These are phyloP conservation scores for Syngnathus acus DNA, from an alignment of 2,797 vertebrate genomes.

Conservation along the genomic window DNA sequence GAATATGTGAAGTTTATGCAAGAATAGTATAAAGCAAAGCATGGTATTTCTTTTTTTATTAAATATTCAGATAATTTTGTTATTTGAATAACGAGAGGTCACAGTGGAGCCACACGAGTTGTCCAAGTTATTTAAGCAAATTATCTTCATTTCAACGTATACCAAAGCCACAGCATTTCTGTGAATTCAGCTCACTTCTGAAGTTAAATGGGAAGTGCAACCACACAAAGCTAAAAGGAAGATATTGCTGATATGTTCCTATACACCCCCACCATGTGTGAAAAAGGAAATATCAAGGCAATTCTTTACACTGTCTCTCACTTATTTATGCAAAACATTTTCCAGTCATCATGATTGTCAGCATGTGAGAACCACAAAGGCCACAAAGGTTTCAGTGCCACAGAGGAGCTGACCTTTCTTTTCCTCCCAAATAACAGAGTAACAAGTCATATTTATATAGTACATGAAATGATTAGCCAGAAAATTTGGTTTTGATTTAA, in stretches of 20 bases:
- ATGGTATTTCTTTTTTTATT: no score
- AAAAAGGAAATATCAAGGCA: neutral
- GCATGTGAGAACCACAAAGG: neutral
- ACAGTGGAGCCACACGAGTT: neutral
- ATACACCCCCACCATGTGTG: neutral
- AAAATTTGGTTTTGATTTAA: no score
- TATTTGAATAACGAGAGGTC: neutral
- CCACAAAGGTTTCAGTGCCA: neutral
- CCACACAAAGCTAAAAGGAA: neutral
- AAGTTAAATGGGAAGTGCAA: slow-evolving; percentile 5
- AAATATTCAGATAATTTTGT: neutral
- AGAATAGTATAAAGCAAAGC: no score
- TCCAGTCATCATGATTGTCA: neutral
- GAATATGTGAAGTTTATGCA: no score
- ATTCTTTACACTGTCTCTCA: neutral
- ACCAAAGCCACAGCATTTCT: neutral
- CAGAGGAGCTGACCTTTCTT: neutral
- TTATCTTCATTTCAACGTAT: neutral
- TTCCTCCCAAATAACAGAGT: neutral
- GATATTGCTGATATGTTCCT: slow-evolving; percentile 3
- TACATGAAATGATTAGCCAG: neutral
- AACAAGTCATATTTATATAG: neutral
- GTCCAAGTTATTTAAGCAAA: neutral
- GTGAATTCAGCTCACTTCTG: neutral
- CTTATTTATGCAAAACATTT: neutral